Evolutionary conservation across 2,113 vertebrate genomes (phyloP).

Genomic region (Mionectes macconnelli): DNA sequence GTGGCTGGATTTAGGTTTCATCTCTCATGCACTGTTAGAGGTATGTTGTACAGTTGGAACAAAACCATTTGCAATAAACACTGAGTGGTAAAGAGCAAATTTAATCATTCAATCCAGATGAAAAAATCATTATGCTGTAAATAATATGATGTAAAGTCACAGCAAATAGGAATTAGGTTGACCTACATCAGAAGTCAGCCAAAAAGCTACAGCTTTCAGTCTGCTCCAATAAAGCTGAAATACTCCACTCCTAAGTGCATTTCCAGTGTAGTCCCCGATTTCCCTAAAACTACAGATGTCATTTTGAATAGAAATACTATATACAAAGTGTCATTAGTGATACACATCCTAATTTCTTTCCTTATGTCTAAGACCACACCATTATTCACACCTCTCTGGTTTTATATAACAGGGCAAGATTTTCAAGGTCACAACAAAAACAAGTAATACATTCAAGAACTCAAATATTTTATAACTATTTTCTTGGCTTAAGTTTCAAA

Average conservation of each 20-base stretch:
- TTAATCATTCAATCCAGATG: constrained; percentile 29
- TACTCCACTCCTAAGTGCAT: neutral
- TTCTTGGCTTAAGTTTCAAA: neutral
- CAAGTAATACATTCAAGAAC: neutral
- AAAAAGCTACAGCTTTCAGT: constrained; percentile 42
- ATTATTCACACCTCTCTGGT: neutral
- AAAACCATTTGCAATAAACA: constrained; percentile 19
- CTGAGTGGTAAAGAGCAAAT: constrained; percentile 10
- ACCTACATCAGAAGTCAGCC: constrained; percentile 57
- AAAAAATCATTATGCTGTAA: constrained; percentile 51
- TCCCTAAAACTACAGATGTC: neutral
- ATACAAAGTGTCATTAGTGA: neutral
- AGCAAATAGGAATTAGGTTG: constrained; percentile 27
- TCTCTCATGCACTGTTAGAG: neutral
- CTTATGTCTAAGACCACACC: neutral
- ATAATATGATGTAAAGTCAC: constrained; percentile 39
- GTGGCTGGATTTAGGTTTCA: neutral
- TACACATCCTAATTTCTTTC: neutral
- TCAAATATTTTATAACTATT: neutral
- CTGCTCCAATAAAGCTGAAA: constrained; percentile 22
- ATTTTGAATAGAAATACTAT: neutral
- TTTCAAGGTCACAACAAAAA: neutral
- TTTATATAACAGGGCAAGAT: neutral
- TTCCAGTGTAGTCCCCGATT: neutral
- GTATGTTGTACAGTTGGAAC: neutral